These are phyloP conservation scores for Scarus forsteni DNA, from an alignment of 2,797 vertebrate genomes.

Conservation along the genomic window DNA sequence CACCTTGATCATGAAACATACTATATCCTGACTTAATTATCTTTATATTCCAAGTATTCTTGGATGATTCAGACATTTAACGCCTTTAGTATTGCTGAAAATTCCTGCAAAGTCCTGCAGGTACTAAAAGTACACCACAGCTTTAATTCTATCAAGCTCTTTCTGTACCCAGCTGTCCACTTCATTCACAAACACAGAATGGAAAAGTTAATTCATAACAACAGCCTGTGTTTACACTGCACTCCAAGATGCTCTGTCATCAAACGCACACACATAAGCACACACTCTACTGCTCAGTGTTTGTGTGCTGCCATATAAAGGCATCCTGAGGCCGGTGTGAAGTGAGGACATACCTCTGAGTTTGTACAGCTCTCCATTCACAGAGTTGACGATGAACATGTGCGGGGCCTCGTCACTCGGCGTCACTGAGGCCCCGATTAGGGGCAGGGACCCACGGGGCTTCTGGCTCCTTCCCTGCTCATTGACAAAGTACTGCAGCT, in stretches of 20 bases:
- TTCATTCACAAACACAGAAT: conserved; percentile 13
- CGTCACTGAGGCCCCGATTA: conserved; percentile 92
- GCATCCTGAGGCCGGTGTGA: conserved; percentile 20
- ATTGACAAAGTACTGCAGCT: conserved; percentile 96
- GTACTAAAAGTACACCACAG: background rate
- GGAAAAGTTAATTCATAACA: conserved; percentile 34
- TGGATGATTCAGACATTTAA: no score
- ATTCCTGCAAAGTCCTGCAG: no score
- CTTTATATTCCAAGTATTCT: no score
- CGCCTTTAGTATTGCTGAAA: no score
- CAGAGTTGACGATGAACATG: conserved; percentile 93
- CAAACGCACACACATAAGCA: conserved; percentile 6
- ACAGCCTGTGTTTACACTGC: conserved; percentile 1
- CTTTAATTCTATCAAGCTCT: background rate
- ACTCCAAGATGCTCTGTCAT: conserved; percentile 7
- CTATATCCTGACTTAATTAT: no score
- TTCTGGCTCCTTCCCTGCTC: conserved; percentile 95
- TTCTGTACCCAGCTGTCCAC: background rate
- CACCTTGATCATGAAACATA: no score
- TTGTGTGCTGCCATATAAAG: conserved; percentile 25
- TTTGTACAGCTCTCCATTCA: conserved; percentile 95
- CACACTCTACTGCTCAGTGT: conserved; percentile 12
- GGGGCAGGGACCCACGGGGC: conserved; percentile 91
- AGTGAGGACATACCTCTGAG: conserved; percentile 89
- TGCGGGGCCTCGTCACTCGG: conserved; percentile 93